Percentiles rank a stretch among this genome's conserved stretches.
phyloP scores from a whole-genome alignment of 2,113 vertebrate genomes.

The Callionymus lyra region DNA sequence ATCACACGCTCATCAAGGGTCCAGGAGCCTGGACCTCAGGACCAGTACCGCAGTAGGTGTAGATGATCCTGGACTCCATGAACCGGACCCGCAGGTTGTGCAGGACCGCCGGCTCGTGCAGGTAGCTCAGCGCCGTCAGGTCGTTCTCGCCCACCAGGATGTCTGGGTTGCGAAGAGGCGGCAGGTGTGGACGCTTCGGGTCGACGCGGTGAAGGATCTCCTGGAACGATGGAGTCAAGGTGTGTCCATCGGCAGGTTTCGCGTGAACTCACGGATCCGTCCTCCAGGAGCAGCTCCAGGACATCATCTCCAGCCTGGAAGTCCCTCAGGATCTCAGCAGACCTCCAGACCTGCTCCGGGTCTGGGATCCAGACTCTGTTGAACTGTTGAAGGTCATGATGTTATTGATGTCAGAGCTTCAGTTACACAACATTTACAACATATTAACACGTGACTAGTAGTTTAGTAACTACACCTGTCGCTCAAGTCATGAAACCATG shows the following conservation, averaged over 20 bases:
- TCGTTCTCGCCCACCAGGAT: conserved; percentile 97
- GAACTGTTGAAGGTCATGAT: conserved; percentile 63
- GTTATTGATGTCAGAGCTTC: no score
- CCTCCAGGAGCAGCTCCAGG: conserved; percentile 77
- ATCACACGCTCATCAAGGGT: neutral
- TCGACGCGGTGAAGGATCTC: conserved; percentile 72
- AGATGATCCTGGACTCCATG: conserved; percentile 91
- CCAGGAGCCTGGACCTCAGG: neutral
- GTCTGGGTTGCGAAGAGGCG: conserved; percentile 89
- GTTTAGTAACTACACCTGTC: no score
- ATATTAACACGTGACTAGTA: no score
- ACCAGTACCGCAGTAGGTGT: conserved; percentile 87
- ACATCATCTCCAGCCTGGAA: conserved; percentile 69
- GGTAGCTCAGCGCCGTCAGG: conserved; percentile 95
- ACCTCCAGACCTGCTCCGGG: conserved; percentile 84
- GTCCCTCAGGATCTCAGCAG: conserved; percentile 82
- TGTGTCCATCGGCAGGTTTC: no score
- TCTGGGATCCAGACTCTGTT: conserved; percentile 97
- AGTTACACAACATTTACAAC: no score
- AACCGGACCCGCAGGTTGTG: conserved; percentile 93
- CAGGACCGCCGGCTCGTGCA: conserved; percentile 90
- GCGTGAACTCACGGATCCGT: conserved; percentile 86
- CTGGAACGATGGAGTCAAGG: conserved; percentile 61
- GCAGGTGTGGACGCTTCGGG: conserved; percentile 62
- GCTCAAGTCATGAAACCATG: no score